phyloP scores from a whole-genome alignment of 1,140 invertebrate species.

The Neodiprion virginianus region DNA sequence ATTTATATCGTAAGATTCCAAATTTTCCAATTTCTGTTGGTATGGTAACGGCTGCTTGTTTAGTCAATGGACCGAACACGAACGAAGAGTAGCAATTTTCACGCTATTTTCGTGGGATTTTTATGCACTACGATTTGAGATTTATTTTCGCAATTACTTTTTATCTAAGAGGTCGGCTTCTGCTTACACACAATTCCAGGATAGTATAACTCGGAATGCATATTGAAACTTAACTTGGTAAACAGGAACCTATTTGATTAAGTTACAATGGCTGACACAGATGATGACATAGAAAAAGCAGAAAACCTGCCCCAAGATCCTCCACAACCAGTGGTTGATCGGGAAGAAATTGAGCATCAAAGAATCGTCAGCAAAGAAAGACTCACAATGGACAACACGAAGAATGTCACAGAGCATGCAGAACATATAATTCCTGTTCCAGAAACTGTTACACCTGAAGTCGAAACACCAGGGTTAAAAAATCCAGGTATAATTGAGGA shows the following conservation, averaged over 20 bases:
- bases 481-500: background rate
- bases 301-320: conserved; percentile 20
- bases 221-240: too few species aligned
- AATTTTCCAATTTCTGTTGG: background rate
- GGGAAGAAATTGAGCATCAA: background rate
- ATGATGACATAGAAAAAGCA: conserved; percentile 23
- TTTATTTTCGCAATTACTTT: too few species aligned
- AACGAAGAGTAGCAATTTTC: too few species aligned
- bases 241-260: background rate
- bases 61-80: background rate
- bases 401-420: background rate
- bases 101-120: too few species aligned
- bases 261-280: conserved; percentile 21
- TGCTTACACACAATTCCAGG: too few species aligned
- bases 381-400: background rate
- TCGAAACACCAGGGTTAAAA: background rate
- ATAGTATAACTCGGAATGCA: background rate
- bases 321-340: background rate
- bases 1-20: background rate
- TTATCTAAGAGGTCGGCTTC: too few species aligned
- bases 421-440: background rate
- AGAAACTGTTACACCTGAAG: background rate
- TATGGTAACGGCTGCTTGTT: background rate
- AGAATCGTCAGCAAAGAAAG: background rate
- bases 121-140: too few species aligned